Conservation (phyloP, 2,888 invertebrate genomes). For the Amblyjoppa proteus region DNA sequence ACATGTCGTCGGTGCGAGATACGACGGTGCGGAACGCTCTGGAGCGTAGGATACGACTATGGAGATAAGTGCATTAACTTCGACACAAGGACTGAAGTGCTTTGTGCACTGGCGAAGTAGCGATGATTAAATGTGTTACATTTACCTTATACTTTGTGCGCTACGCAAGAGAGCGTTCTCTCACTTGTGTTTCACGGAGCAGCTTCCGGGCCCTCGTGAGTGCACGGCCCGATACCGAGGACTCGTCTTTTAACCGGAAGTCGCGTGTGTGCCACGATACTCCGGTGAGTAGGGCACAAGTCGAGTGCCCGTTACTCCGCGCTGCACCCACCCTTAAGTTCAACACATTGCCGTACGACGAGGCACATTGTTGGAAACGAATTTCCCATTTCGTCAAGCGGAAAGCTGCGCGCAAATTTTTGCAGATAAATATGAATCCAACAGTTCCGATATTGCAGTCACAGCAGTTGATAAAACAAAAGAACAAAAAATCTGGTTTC, state of each 20-base stretch:
- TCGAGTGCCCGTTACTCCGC: neutral
- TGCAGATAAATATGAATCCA: neutral
- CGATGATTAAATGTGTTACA: slow-evolving; percentile 56
- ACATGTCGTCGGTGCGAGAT: too few species aligned
- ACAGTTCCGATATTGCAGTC: neutral
- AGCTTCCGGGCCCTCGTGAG: slow-evolving; percentile 45
- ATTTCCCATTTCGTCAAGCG: neutral
- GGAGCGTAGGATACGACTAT: neutral
- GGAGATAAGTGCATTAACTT: slow-evolving; percentile 52
- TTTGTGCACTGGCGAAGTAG: slow-evolving; percentile 48
- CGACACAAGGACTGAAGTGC: slow-evolving; percentile 48
- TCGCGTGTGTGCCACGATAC: slow-evolving; percentile 13
- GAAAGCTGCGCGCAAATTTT: neutral
- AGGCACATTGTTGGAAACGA: neutral
- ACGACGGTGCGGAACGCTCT: slow-evolving; percentile 14
- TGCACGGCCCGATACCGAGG: slow-evolving; percentile 24
- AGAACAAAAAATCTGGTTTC: too few species aligned
- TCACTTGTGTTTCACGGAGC: slow-evolving; percentile 50
- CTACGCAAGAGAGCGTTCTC: slow-evolving; percentile 36
- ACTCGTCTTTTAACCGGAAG: slow-evolving; percentile 55
- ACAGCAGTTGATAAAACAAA: neutral
- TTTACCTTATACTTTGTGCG: slow-evolving; percentile 36
- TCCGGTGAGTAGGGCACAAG: neutral
- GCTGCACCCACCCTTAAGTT: neutral
- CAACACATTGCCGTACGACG: neutral